A percentile compares a stretch with the other conserved stretches of the same genome.
Evolutionary conservation across 2,797 vertebrate genomes (phyloP).

Genomic region (Petrocephalus schoutedeni): DNA sequence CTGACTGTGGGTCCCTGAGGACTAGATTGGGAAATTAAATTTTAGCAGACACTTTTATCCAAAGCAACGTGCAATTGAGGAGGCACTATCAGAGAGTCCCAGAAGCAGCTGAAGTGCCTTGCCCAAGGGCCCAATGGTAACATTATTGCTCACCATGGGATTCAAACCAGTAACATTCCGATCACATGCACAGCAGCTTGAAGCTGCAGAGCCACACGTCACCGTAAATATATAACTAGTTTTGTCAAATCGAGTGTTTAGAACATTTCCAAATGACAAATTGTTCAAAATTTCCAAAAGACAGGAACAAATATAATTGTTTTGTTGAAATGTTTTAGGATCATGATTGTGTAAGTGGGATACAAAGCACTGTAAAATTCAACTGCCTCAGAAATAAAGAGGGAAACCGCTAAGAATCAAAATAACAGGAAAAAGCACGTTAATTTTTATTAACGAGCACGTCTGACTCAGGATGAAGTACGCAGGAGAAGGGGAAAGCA

Average conservation of each 20-base stretch:
- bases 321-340: not conserved
- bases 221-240: not conserved
- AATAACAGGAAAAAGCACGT: not conserved
- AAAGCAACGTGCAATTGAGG: not conserved
- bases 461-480: not conserved
- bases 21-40: not conserved
- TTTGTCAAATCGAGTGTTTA: not conserved
- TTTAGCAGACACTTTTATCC: not conserved
- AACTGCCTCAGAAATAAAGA: not conserved
- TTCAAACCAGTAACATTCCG: not conserved
- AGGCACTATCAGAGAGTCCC: not conserved
- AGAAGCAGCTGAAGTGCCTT: too few species aligned
- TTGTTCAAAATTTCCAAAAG: not conserved
- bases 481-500: not conserved
- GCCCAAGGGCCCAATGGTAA: not conserved
- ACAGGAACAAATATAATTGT: not conserved
- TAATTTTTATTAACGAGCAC: not conserved
- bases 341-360: not conserved
- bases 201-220: not conserved
- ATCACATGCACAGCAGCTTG: not conserved
- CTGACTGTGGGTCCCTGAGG: not conserved
- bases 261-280: not conserved
- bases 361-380: not conserved
- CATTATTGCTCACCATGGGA: not conserved
- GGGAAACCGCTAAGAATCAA: not conserved